phyloP scores from a whole-genome alignment of 2,888 invertebrate species.

The Saturnia pavonia region DNA sequence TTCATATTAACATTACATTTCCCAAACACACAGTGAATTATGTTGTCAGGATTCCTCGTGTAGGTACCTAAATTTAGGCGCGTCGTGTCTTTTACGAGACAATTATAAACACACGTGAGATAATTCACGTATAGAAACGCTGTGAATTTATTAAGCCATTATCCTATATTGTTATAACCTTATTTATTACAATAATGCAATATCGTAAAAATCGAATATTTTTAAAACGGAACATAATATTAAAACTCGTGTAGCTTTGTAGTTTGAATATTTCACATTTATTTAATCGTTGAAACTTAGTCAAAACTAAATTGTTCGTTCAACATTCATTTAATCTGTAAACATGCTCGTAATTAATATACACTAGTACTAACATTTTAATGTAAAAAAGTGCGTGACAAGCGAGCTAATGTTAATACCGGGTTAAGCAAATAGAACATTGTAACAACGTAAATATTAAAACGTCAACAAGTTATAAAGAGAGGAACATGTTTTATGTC shows the following conservation, averaged over 20 bases:
- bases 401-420: neutral
- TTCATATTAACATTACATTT: neutral
- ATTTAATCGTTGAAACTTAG: neutral
- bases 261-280: neutral
- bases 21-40: no score
- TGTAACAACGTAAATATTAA: neutral
- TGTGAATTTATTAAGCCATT: neutral
- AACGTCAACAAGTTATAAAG: constrained; percentile 1
- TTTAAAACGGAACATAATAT: neutral
- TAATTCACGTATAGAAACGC: neutral
- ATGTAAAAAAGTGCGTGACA: constrained; percentile 12
- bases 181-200: no score
- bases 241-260: neutral
- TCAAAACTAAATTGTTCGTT: neutral
- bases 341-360: constrained; percentile 5
- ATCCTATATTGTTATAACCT: no score
- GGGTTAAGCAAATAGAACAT: constrained; percentile 1
- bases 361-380: neutral
- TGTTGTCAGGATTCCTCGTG: no score
- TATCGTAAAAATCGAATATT: neutral
- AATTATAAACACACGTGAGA: neutral
- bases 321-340: constrained; percentile 2
- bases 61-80: neutral
- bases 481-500: neutral
- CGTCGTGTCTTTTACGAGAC: neutral